These are phyloP conservation scores for Parotia lawesii DNA, from an alignment of 2,113 vertebrate genomes.

Conservation along the genomic window DNA sequence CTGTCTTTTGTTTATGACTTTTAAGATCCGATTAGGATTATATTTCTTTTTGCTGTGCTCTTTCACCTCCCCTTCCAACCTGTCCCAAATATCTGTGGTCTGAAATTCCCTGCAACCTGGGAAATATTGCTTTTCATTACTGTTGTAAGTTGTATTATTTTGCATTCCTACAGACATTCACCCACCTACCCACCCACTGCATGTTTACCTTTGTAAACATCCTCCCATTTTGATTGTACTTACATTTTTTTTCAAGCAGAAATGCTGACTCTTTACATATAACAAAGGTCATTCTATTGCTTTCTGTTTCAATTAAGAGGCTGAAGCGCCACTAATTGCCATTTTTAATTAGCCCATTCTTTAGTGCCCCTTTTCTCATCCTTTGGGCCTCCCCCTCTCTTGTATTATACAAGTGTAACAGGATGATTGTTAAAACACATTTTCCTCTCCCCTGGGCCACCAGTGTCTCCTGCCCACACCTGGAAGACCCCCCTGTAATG, in stretches of 20 bases:
- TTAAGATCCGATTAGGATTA: conserved; percentile 28
- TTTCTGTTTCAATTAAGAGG: background rate
- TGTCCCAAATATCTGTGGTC: background rate
- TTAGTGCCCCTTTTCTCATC: background rate
- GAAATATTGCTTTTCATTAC: background rate
- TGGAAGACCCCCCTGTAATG: background rate
- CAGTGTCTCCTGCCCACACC: background rate
- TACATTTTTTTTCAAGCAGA: background rate
- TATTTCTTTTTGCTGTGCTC: conserved; percentile 9
- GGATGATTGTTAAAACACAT: background rate
- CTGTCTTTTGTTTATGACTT: conserved; percentile 46
- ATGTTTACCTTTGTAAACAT: background rate
- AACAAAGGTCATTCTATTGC: background rate
- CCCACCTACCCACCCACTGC: background rate
- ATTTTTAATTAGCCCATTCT: background rate
- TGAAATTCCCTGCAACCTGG: background rate
- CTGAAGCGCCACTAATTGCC: background rate
- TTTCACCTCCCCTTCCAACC: background rate
- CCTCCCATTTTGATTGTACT: background rate
- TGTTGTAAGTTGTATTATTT: background rate
- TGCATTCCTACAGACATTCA: background rate
- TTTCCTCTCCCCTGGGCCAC: background rate
- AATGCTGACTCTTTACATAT: background rate
- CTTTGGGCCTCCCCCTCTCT: background rate
- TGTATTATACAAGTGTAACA: background rate